Base-by-base conservation (phyloP, 2,888 invertebrate species). In the Andricus quercusramuli region DNA sequence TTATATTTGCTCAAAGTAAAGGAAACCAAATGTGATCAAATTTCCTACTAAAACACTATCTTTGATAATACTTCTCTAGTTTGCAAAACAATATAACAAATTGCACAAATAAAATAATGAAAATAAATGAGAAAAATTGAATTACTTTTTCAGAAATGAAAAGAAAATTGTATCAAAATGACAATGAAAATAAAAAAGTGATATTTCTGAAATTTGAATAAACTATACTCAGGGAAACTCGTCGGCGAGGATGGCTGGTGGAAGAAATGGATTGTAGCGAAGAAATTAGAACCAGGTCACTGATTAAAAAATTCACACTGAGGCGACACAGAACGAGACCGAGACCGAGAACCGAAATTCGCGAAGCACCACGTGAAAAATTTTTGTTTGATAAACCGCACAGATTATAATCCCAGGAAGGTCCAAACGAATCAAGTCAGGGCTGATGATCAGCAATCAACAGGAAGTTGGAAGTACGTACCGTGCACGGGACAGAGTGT, bases 401-500 rank as follows among this genome's bases (percentile, higher is more conserved):
- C 74, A 74, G 51, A 56, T 56, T 74, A 17, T 74, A 74, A 74
- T 74, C 56, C 74, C 74, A 74, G 32, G 51, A 74, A 51, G 4
- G 51, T 56, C 37, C 37, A 37, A 37, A 13, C n/a, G 41, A 37
- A 67, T 13, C 11, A 67, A 67, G 66, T 67, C 20, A 67, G 66
- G 8, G 51, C 56, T 78, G 65, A 70, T 67, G 62, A 62, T 56
- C 25, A 78, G 22, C 51, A 78, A 70, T 67, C 51, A 62, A 32
- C 25, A 78, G 22, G 37, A 78, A 51, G 67, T 41, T 64, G 59
- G 76, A 67, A 79, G 82, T 91, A 92, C 92, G 88, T 92, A 92
- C 92, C 92, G 91, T 91, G 92, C 92, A 92, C 92, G 91, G 91
- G 92, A 92, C 92, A 92, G 92, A 92, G 90, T 91, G 90, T 89